Evolutionary conservation across 2,113 vertebrate species (phyloP), one percentile per base, ranked within the genome.

Genomic region (Heteronetta atricapilla): DNA sequence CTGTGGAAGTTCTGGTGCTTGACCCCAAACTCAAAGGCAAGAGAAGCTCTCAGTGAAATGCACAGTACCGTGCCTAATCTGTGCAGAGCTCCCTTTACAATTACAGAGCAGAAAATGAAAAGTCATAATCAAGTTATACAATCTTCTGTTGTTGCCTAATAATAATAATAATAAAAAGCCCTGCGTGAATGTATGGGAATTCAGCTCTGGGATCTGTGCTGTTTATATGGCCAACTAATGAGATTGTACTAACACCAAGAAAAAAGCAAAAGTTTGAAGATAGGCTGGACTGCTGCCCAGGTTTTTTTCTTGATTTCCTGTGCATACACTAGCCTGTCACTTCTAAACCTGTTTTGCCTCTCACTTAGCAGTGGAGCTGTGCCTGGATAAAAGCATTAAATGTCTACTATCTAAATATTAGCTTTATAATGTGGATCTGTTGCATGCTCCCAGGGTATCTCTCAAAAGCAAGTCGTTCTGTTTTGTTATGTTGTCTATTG

Each of bases 341-440:
- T 91, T 92, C 75, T 42, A 80, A 93, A 93, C 29, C 23, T 87
- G 22, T 72, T 91, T 94, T 93, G 79, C 55, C 58, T 70, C 67
- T 96, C 74, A 52, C 59, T 78, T 90, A 82, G 60, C 28, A 80
- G 80, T n/a, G n/a, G 40, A 84, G 38, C 11, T 88, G 56, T 90
- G 81, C 34, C 63, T 3, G 11, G 13, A 16, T 58, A 81, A 91
- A 94, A 22, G n/a, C 18, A 22, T 36, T 90, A 23, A 63, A 48
- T 25, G 10, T 75, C 50, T 64, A 28, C 28, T 60, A 76, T 64
- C 60, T 88, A 83, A 76, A 58, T 46, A 82, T 28, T 66, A 44
- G 26, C 52, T 88, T 81, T 69, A 36, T n/a, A 79, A 56, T 53
- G 33, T 14, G 7, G 48, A 46, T 59, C n/a, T 4, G 1, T 76